These are phyloP conservation scores for Diadumene lineata DNA, from an alignment of 92 coral and sea anemone species.

Conservation along the genomic window DNA sequence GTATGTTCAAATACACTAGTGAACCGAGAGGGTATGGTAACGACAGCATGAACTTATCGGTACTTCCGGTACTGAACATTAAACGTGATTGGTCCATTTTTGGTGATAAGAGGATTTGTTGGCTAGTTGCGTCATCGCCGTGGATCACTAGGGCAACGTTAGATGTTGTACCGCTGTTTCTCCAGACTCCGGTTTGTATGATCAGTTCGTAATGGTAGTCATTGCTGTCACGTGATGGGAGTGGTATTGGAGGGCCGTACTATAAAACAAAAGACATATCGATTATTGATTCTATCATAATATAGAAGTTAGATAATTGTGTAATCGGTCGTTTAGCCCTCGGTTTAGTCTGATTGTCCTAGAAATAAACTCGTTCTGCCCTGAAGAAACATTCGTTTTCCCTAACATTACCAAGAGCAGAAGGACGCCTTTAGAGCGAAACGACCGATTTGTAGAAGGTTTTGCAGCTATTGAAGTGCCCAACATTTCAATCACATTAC, in stretches of 20 bases:
- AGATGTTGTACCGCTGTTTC: conserved; percentile 73
- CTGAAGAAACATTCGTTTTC: no score
- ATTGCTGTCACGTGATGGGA: conserved; percentile 17
- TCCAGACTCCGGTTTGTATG: conserved; percentile 76
- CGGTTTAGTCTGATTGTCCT: no score
- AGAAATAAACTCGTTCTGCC: no score
- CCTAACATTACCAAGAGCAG: no score
- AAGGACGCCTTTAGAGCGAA: no score
- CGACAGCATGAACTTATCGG: conserved; percentile 57
- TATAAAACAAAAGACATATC: conserved; percentile 12
- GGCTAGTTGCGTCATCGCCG: conserved; percentile 75
- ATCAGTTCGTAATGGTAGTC: conserved; percentile 55
- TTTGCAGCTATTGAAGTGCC: no score
- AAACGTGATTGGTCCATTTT: conserved; percentile 59
- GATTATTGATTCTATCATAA: no score
- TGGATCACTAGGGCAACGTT: conserved; percentile 77
- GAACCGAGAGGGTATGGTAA: conserved; percentile 57
- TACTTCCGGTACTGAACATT: conserved; percentile 67
- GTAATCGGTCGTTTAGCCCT: no score
- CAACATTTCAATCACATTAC: no score
- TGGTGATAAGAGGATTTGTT: conserved; percentile 58
- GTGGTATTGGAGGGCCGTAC: conserved; percentile 68
- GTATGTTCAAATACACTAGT: conserved; percentile 54
- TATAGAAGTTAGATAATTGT: no score
- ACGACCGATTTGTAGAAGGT: no score